phyloP scores from a whole-genome alignment of 2,888 invertebrate species.

The Phortica okadai region DNA sequence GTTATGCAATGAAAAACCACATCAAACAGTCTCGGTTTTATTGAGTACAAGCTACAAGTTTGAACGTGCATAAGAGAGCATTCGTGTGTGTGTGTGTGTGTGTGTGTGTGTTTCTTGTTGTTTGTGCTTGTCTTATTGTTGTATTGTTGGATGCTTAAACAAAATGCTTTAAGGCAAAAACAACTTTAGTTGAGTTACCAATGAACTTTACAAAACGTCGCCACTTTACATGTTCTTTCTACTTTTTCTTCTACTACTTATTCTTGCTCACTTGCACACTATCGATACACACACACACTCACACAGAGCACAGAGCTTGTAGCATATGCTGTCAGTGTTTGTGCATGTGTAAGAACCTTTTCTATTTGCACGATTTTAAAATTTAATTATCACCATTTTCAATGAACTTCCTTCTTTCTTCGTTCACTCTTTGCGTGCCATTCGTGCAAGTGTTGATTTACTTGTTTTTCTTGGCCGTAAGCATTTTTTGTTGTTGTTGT shows the following conservation, averaged over 20 bases:
- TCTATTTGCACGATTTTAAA: conserved; percentile 45
- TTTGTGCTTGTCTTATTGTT: neutral
- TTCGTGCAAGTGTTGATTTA: neutral
- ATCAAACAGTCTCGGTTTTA: conserved; percentile 29
- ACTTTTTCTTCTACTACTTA: neutral
- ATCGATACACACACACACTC: neutral
- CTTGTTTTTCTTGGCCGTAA: neutral
- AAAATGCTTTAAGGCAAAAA: conserved; percentile 11
- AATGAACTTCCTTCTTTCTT: conserved; percentile 16
- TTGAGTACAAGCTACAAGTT: neutral
- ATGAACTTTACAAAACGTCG: conserved; percentile 21
- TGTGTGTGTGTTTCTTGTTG: neutral
- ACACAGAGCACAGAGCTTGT: neutral
- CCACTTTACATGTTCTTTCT: neutral
- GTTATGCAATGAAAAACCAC: conserved; percentile 34
- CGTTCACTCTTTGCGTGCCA: neutral
- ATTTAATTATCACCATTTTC: conserved; percentile 57
- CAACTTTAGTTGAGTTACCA: conserved; percentile 5
- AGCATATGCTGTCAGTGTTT: no score
- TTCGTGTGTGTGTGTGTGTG: neutral
- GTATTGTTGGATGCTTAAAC: neutral
- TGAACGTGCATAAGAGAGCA: neutral
- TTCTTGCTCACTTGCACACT: neutral
- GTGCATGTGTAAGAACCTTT: neutral
- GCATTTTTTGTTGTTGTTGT: neutral